A percentile compares a stretch with the other conserved stretches of the same genome.
Evolutionary conservation across 30 jellyfish, hydroid and myxozoan genomes (phyloP).

Genomic region (Cassiopea andromeda): DNA sequence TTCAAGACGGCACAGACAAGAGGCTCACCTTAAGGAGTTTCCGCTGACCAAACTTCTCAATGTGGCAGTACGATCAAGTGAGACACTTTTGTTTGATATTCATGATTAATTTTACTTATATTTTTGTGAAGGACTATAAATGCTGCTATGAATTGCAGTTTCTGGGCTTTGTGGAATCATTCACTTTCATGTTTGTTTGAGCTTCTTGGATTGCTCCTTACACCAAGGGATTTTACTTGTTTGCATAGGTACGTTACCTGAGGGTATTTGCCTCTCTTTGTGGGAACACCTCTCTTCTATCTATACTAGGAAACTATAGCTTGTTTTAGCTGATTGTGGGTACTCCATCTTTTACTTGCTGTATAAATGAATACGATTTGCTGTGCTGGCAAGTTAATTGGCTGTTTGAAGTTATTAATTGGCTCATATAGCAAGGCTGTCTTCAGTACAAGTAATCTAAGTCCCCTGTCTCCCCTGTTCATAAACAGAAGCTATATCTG

Average conservation of each 20-base stretch:
- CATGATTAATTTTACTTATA: neutral
- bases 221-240: neutral
- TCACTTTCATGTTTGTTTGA: neutral
- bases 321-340: neutral
- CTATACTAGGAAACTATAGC: neutral
- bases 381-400: neutral
- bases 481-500: neutral
- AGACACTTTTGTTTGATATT: conserved; percentile 12
- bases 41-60: conserved; percentile 51
- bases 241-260: neutral
- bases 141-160: neutral
- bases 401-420: neutral
- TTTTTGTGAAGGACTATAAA: neutral
- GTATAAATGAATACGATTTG: neutral
- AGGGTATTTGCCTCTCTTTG: neutral
- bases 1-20: conserved; percentile 23
- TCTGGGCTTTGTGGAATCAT: neutral
- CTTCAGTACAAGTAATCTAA: neutral
- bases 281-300: neutral
- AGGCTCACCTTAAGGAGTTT: conserved; percentile 41
- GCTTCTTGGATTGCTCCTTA: neutral
- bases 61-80: conserved; percentile 48
- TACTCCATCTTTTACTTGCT: neutral
- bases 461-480: neutral
- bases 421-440: neutral